phyloP scores from a whole-genome alignment of 2,888 invertebrate genomes.

The Pilophorus perplexus region DNA sequence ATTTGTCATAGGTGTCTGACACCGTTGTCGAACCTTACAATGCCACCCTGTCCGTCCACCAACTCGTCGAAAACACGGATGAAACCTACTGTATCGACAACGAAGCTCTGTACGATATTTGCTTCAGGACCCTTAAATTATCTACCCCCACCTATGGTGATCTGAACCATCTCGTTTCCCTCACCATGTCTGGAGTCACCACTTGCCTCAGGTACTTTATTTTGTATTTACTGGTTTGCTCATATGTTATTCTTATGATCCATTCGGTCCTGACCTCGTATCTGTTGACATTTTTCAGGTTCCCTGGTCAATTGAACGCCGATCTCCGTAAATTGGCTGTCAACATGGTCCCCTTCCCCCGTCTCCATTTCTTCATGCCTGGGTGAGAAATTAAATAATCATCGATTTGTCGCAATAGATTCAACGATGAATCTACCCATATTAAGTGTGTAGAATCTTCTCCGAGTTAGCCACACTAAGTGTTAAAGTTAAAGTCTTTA shows the following conservation, averaged over 20 bases:
- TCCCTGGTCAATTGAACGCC: conserved; percentile 69
- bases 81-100: conserved; percentile 65
- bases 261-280: too few relatives aligned
- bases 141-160: conserved; percentile 61
- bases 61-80: conserved; percentile 64
- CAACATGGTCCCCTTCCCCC: conserved; percentile 70
- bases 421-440: too few relatives aligned
- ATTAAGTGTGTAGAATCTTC: too few relatives aligned
- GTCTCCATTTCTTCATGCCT: conserved; percentile 61
- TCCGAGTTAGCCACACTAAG: too few relatives aligned
- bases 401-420: too few relatives aligned
- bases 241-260: too few relatives aligned
- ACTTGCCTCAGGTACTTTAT: conserved; percentile 76
- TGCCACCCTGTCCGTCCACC: conserved; percentile 62
- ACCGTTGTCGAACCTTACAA: conserved; percentile 66
- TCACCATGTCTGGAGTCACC: conserved; percentile 84
- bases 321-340: conserved; percentile 64
- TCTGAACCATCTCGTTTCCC: conserved; percentile 58
- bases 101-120: conserved; percentile 65
- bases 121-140: conserved; percentile 60
- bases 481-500: too few relatives aligned
- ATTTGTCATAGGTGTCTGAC: conserved; percentile 55
- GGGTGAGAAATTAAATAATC: conserved; percentile 54
- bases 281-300: conserved; percentile 52
- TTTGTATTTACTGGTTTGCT: too few relatives aligned